These are phyloP conservation scores for Sphaerophoria rueppellii DNA, from an alignment of 2,888 invertebrate species.

Conservation along the genomic window DNA sequence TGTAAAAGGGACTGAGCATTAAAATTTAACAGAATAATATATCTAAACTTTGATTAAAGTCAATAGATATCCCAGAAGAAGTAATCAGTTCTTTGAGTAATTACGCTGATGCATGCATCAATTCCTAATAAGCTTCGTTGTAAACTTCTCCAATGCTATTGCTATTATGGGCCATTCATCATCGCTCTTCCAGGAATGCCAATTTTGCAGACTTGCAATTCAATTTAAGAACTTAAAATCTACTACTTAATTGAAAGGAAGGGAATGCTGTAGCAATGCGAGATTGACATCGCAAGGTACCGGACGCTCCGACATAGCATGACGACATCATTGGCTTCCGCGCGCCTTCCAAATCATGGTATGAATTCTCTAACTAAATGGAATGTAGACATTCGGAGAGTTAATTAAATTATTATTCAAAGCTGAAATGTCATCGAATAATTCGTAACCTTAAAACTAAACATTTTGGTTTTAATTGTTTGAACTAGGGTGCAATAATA, in stretches of 20 bases:
- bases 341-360: background rate
- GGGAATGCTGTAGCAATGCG: slow-evolving; percentile 49
- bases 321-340: background rate
- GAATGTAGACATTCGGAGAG: slow-evolving; percentile 65
- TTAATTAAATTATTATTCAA: slow-evolving; percentile 64
- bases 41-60: slow-evolving; percentile 28
- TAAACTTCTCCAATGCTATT: slow-evolving; percentile 11
- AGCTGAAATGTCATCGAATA: slow-evolving; percentile 62
- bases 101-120: slow-evolving; percentile 60
- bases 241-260: slow-evolving; percentile 57
- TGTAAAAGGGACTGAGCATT: background rate
- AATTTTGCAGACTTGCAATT: no score
- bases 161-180: background rate
- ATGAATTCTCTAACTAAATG: slow-evolving; percentile 30
- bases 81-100: slow-evolving; percentile 66
- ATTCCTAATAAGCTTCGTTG: slow-evolving; percentile 44
- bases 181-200: no score
- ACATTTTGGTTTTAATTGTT: no score
- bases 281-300: slow-evolving; percentile 24
- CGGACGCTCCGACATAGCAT: no score
- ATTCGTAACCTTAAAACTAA: background rate
- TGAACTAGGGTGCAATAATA: background rate
- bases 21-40: background rate
- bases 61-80: slow-evolving; percentile 61
- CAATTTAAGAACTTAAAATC: no score